Conservation (phyloP, 37 sponge, comb jelly and placozoan species). For the Theonella swinhoei region DNA sequence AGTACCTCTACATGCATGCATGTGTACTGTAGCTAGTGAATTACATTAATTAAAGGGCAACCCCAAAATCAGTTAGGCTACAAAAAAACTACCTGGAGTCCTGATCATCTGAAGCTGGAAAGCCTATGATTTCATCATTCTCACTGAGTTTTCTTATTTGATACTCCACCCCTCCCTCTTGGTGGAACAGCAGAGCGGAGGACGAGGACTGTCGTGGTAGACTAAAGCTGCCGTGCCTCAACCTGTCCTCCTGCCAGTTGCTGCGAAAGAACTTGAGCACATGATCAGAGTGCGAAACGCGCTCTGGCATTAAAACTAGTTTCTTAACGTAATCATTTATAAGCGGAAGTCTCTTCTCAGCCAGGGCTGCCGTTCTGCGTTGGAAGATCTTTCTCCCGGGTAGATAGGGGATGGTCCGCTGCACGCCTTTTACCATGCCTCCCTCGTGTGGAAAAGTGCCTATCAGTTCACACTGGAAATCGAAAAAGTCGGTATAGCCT, state of each 20-base stretch:
- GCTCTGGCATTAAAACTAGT: slow-evolving; percentile 49
- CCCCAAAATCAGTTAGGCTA: too few species aligned
- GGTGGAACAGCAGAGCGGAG: background rate
- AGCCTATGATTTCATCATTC: background rate
- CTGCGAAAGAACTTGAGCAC: slow-evolving; percentile 61
- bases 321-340: slow-evolving; percentile 67
- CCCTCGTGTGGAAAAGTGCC: slow-evolving; percentile 79
- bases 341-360: slow-evolving; percentile 63
- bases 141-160: background rate
- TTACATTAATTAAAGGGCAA: too few species aligned
- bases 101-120: background rate
- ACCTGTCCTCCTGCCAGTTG: slow-evolving; percentile 72
- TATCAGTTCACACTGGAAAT: slow-evolving; percentile 82
- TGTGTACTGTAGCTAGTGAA: too few species aligned
- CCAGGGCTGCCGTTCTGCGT: slow-evolving; percentile 63
- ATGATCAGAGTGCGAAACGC: slow-evolving; percentile 20
- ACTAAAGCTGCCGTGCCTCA: background rate
- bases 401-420: slow-evolving; percentile 69
- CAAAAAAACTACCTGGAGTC: background rate
- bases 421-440: slow-evolving; percentile 34
- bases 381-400: slow-evolving; percentile 80
- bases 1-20: too few species aligned
- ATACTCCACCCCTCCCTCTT: background rate
- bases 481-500: slow-evolving; percentile 82
- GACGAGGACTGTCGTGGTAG: background rate